phyloP scores from a whole-genome alignment of 2,113 vertebrate genomes.

The Saguinus imperator region DNA sequence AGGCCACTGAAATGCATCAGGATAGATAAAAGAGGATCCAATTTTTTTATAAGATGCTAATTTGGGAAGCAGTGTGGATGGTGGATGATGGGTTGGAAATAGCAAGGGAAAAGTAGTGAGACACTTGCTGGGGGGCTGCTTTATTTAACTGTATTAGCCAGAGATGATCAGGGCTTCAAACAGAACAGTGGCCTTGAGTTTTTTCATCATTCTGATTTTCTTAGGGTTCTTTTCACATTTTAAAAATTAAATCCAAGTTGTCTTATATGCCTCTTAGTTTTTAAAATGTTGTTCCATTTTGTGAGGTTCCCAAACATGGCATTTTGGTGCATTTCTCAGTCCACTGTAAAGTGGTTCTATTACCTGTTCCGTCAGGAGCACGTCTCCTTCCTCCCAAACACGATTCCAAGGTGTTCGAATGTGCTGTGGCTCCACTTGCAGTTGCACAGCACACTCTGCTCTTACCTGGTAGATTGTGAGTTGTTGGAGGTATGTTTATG shows the following conservation, averaged over 20 bases:
- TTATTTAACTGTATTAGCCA: background rate
- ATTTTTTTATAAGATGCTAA: no score
- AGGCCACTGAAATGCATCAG: no score
- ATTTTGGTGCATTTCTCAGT: background rate
- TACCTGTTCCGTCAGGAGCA: background rate
- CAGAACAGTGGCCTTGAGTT: background rate
- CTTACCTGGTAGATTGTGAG: background rate
- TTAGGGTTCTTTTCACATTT: background rate
- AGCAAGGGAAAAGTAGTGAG: background rate
- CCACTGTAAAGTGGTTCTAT: rapidly evolving
- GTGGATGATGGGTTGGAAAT: background rate
- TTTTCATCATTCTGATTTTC: background rate
- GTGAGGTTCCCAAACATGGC: background rate
- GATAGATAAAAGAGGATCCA: background rate
- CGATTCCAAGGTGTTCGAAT: rapidly evolving
- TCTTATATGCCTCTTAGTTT: background rate
- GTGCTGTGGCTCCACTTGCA: no score
- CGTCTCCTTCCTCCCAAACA: no score
- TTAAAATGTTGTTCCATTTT: background rate
- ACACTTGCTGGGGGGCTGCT: background rate
- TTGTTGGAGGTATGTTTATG: background rate
- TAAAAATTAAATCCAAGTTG: background rate
- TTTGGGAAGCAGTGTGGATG: background rate
- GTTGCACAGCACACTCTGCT: rapidly evolving
- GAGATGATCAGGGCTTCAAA: background rate